Evolutionary conservation across 2,888 invertebrate species (phyloP).

Genomic region (Eubasilissa splendida): DNA sequence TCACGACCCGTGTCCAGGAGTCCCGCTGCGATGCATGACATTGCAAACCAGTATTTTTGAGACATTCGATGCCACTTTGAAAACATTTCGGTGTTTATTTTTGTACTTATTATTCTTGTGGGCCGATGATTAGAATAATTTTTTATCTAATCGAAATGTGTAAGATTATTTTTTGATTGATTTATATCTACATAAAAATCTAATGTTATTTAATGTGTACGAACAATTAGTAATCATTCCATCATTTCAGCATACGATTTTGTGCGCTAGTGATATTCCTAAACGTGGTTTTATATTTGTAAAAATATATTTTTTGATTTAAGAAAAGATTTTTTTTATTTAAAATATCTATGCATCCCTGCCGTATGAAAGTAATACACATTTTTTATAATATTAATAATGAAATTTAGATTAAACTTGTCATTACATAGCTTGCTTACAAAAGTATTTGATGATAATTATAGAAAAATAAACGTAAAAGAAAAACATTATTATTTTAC

Average conservation of each 20-base stretch:
- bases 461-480: too few species aligned
- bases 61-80: constrained; percentile 17
- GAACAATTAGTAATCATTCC: constrained; percentile 16
- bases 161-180: background rate
- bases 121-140: background rate
- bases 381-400: too few species aligned
- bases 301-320: background rate
- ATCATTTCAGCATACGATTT: background rate
- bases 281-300: constrained; percentile 8
- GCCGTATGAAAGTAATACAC: too few species aligned
- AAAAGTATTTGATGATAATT: too few species aligned
- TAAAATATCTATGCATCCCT: too few species aligned
- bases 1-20: background rate
- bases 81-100: constrained; percentile 3
- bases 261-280: background rate
- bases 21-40: background rate
- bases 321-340: background rate
- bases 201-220: constrained; percentile 6
- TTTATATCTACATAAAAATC: constrained; percentile 2
- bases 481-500: too few species aligned
- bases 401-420: too few species aligned
- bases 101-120: constrained; percentile 25
- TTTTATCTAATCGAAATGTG: too few species aligned
- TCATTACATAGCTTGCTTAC: too few species aligned
- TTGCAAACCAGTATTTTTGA: constrained; percentile 43